Percentiles rank a stretch among this genome's conserved stretches.
These are phyloP conservation scores for Polypterus senegalus DNA, from an alignment of 2,113 vertebrate species.

Conservation along the genomic window DNA sequence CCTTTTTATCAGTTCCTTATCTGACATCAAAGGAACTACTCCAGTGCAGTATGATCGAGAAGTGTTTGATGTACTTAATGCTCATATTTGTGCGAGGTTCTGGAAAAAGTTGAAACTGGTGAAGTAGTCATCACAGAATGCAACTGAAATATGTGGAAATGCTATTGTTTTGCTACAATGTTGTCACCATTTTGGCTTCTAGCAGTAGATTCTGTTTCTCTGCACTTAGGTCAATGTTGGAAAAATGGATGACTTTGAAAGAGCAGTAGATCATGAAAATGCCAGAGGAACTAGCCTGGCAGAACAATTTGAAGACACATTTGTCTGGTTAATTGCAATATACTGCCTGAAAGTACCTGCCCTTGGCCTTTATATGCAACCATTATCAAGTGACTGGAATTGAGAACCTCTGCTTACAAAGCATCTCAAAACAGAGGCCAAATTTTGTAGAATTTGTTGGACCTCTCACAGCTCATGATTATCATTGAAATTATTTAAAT, in stretches of 20 bases:
- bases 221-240: no score
- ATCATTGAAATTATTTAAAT: slow-evolving; percentile 18
- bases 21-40: slow-evolving; percentile 18
- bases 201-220: no score
- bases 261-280: slow-evolving; percentile 16
- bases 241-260: no score
- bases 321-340: slow-evolving; percentile 12
- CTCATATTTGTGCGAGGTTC: slow-evolving; percentile 14
- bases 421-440: slow-evolving; percentile 17
- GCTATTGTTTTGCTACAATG: slow-evolving; percentile 3
- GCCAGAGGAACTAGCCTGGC: slow-evolving; percentile 13
- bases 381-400: slow-evolving; percentile 5
- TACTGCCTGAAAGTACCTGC: slow-evolving; percentile 9
- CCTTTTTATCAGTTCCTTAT: slow-evolving; percentile 21
- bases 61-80: slow-evolving; percentile 14
- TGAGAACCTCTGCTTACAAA: slow-evolving; percentile 14
- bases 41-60: slow-evolving; percentile 12
- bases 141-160: no score
- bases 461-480: slow-evolving; percentile 9
- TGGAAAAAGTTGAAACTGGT: slow-evolving; percentile 19
- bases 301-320: slow-evolving; percentile 13
- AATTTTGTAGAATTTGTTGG: slow-evolving; percentile 20
- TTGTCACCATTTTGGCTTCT: no score
- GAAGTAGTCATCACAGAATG: slow-evolving; percentile 10
- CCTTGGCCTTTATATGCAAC: slow-evolving; percentile 5